Evolutionary conservation across 30 jellyfish, hydroid and myxozoan species (phyloP), one percentile per base, ranked within the genome.

Genomic region (Aurelia sp.): DNA sequence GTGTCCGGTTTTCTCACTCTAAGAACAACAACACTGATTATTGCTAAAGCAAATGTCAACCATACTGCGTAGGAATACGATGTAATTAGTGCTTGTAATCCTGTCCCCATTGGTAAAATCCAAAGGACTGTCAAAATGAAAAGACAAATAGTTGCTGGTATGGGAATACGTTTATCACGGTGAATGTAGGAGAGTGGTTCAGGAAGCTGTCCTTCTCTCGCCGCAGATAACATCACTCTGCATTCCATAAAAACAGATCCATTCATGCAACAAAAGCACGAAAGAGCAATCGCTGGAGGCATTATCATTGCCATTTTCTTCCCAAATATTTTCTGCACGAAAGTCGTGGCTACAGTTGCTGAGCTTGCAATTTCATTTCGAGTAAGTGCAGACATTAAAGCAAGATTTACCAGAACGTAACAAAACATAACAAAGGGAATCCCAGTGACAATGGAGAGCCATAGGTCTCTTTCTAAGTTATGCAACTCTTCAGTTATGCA

Each of bases 181-280:
- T 73, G 84, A 57, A 73, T 73, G 84, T 47, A 55, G 3, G 71
- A 41, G 40, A 40, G 66, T 2, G 70, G 71, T 22, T 27, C 69
- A 3, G 87, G 87, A 18, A 76, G 33, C n/a, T 76, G 87, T 11
- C 87, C 87, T 17, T 76, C 87, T 27, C 87, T 60, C 19, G 87
- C 78, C 11, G 87, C 87, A 5, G 87, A 55, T 37, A 76, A 17
- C 21, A 41, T 22, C 23, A 57, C 64, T 58, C 87, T n/a, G 13
- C 78, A 12, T 11, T 12, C 5, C 62, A 37, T 62, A 23, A 76
- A 76, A 27, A 35, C 0, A 3, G 40, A 9, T 4, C 78, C 87
- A 58, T 76, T 76, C 5, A 76, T 15, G 16, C 23, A 58, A 17
- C 87, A 69, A 35, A 55, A 76, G 21, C 3, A 5, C 21, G 77